Percentiles rank a stretch among this genome's conserved stretches.
phyloP scores from a whole-genome alignment of 1,140 invertebrate species.

The Tetragonula clypearis region DNA sequence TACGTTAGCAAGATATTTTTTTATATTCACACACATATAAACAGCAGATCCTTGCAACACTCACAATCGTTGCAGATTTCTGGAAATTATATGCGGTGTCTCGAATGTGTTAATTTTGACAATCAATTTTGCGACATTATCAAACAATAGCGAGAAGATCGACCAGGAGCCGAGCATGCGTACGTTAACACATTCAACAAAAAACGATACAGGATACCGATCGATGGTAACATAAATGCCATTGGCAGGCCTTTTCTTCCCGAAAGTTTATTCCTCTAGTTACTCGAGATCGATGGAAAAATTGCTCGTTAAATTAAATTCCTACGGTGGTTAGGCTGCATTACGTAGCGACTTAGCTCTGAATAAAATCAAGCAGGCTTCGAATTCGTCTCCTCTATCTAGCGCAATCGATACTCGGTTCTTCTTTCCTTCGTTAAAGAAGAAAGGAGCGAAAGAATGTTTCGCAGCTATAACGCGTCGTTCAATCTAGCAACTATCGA shows the following conservation, averaged over 20 bases:
- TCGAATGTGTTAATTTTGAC: not conserved
- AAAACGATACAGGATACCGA: not conserved
- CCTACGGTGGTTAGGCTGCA: slow-evolving; percentile 18
- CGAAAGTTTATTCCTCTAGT: slow-evolving; percentile 38
- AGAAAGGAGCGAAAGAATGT: too few relatives aligned
- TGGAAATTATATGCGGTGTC: too few relatives aligned
- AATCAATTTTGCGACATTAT: not conserved
- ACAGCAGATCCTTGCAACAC: too few relatives aligned
- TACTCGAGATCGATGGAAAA: slow-evolving; percentile 35
- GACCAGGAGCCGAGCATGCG: not conserved
- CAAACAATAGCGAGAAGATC: not conserved
- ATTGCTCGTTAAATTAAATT: slow-evolving; percentile 47
- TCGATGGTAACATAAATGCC: slow-evolving; percentile 24
- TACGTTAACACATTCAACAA: too few relatives aligned
- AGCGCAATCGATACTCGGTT: slow-evolving; percentile 4
- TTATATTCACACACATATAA: too few relatives aligned
- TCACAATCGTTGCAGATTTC: too few relatives aligned
- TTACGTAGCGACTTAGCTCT: slow-evolving; percentile 4
- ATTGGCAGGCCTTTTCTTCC: slow-evolving; percentile 27
- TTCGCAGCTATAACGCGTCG: too few relatives aligned
- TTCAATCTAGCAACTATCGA: too few relatives aligned
- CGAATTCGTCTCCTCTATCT: slow-evolving; percentile 14
- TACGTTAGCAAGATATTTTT: too few relatives aligned
- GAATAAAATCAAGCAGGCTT: slow-evolving; percentile 31
- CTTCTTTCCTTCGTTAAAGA: not conserved